A percentile compares a stretch with the other conserved stretches of the same genome.
These are phyloP conservation scores for Monarcha castaneiventris DNA, from an alignment of 2,113 vertebrate species.

Conservation along the genomic window DNA sequence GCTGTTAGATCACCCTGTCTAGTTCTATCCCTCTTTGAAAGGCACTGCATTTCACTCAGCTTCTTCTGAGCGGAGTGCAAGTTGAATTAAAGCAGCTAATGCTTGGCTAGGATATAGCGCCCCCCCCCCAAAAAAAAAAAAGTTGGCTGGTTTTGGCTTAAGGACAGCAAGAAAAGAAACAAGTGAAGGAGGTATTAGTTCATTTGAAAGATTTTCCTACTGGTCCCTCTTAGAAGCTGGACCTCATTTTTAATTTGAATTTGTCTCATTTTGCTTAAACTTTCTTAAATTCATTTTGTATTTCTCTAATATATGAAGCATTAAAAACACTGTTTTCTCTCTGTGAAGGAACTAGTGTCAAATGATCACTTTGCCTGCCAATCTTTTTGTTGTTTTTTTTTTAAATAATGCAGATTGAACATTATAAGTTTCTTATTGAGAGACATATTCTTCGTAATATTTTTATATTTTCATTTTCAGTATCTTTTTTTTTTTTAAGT, in stretches of 20 bases:
- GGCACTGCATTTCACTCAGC: not conserved
- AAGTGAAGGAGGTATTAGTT: not conserved
- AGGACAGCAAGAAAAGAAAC: not conserved
- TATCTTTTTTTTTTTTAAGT: not conserved
- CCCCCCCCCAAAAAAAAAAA: not conserved
- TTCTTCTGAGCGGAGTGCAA: not conserved
- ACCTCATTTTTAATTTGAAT: not conserved
- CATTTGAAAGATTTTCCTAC: not conserved
- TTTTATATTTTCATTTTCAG: not conserved
- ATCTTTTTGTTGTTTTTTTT: not conserved
- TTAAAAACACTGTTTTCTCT: not conserved
- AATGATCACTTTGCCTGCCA: not conserved
- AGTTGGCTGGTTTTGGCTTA: not conserved
- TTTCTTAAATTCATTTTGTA: not conserved
- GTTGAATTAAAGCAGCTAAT: not conserved
- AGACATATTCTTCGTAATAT: not conserved
- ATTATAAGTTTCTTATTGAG: not conserved
- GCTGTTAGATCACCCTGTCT: not conserved
- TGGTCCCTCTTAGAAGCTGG: not conserved
- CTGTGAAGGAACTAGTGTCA: not conserved
- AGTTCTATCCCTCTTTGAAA: not conserved
- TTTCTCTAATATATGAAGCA: not conserved
- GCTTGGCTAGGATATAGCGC: not conserved
- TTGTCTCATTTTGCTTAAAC: not conserved
- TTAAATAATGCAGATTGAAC: not conserved